Conservation (phyloP, 1,140 invertebrate species). For the Drosophila pseudoananassae region DNA sequence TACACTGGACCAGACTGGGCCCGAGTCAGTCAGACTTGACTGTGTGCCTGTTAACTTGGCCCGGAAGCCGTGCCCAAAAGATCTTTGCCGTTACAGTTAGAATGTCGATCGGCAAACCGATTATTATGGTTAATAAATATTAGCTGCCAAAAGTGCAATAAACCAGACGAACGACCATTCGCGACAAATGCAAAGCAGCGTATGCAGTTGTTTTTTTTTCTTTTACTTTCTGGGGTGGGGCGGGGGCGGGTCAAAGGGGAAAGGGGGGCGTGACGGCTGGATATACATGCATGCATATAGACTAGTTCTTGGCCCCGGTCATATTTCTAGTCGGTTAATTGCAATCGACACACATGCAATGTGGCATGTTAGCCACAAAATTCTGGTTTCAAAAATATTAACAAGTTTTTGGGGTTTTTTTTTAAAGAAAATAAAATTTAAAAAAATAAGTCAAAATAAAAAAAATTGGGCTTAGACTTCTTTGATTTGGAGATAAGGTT, state of each 20-base stretch:
- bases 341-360: slow-evolving; percentile 29
- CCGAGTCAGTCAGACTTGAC: slow-evolving; percentile 31
- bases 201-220: too few relatives aligned
- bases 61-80: slow-evolving; percentile 73
- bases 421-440: background rate
- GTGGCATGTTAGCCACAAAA: slow-evolving; percentile 3
- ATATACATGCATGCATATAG: background rate
- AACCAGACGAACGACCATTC: slow-evolving; percentile 51
- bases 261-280: background rate
- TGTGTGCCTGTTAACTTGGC: slow-evolving; percentile 27
- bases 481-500: background rate
- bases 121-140: slow-evolving; percentile 79
- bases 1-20: background rate
- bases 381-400: background rate
- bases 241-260: slow-evolving; percentile 7
- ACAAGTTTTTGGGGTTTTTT: background rate
- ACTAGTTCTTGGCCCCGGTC: slow-evolving; percentile 18
- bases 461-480: background rate
- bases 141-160: slow-evolving; percentile 77
- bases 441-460: background rate
- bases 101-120: slow-evolving; percentile 36
- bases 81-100: slow-evolving; percentile 40
- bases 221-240: slow-evolving; percentile 1
- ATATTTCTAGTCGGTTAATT: slow-evolving; percentile 60
- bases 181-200: slow-evolving; percentile 46